Conservation (phyloP, 1,140 invertebrate genomes). For the Solenopsis invicta region DNA sequence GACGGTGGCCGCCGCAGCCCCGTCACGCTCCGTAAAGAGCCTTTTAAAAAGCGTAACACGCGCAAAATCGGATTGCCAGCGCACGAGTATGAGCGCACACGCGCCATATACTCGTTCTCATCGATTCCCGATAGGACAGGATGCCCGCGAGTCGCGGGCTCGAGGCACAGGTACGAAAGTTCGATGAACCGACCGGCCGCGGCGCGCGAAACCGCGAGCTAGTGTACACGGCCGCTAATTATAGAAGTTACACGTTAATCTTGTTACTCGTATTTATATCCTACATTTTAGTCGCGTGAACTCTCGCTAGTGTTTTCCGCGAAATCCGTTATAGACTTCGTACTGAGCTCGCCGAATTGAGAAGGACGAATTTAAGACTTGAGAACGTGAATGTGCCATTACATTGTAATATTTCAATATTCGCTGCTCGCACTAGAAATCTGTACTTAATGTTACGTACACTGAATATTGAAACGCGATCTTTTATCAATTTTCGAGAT, state of each 20-base stretch:
- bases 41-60: slow-evolving; percentile 26
- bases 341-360: no score
- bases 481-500: no score
- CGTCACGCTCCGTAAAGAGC: neutral
- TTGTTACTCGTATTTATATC: neutral
- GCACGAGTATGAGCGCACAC: neutral
- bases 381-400: no score
- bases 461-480: no score
- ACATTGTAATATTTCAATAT: no score
- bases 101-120: neutral
- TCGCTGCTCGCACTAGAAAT: no score
- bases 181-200: slow-evolving; percentile 14
- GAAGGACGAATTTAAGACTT: no score
- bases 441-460: no score
- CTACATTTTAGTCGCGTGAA: neutral
- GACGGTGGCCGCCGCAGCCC: neutral
- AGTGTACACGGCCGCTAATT: slow-evolving; percentile 4
- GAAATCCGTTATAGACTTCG: no score
- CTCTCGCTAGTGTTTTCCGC: neutral
- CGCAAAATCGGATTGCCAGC: slow-evolving; percentile 18
- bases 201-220: neutral
- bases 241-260: neutral
- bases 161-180: neutral
- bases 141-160: neutral
- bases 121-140: slow-evolving; percentile 28